Evolutionary conservation across 1,140 invertebrate species (phyloP).

Genomic region (Drosophila truncata): DNA sequence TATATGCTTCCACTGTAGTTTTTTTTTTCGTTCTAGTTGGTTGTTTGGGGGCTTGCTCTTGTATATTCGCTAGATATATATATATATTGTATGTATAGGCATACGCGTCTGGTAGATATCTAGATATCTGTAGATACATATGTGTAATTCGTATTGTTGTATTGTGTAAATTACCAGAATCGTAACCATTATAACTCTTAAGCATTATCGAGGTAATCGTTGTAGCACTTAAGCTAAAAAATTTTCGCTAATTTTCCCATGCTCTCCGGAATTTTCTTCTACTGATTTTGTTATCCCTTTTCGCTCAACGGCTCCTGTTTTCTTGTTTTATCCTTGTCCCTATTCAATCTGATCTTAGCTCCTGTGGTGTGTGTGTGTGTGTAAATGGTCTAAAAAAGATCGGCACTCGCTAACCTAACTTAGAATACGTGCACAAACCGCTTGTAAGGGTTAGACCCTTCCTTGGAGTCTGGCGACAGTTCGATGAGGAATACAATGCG

Average conservation of each 20-base stretch:
- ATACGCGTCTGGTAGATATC: conserved; percentile 45
- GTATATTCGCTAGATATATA: conserved; percentile 72
- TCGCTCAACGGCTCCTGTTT: conserved; percentile 8
- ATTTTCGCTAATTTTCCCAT: conserved; percentile 78
- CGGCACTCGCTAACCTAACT: conserved; percentile 58
- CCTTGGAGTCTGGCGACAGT: conserved; percentile 87
- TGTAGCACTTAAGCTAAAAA: conserved; percentile 83
- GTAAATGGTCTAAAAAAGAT: conserved; percentile 77
- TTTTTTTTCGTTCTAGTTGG: conserved; percentile 50
- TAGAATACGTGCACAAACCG: conserved; percentile 87
- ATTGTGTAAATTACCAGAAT: conserved; percentile 73
- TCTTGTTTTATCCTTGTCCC: conserved; percentile 4
- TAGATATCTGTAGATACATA: conserved; percentile 50
- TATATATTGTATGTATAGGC: conserved; percentile 25
- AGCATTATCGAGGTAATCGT: conserved; percentile 82
- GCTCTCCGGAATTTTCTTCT: conserved; percentile 45
- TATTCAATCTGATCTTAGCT: conserved; percentile 46
- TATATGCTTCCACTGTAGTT: conserved; percentile 38
- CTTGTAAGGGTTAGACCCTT: conserved; percentile 87
- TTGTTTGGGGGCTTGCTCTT: conserved; percentile 43
- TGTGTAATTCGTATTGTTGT: conserved; percentile 65
- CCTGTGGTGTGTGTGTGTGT: conserved; percentile 26
- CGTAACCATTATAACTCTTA: conserved; percentile 74
- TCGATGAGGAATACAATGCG: conserved; percentile 87
- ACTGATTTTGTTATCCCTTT: conserved; percentile 6